These are phyloP conservation scores for Anneissia japonica DNA, from an alignment of 35 echinoderm and acorn worm genomes.

Conservation along the genomic window DNA sequence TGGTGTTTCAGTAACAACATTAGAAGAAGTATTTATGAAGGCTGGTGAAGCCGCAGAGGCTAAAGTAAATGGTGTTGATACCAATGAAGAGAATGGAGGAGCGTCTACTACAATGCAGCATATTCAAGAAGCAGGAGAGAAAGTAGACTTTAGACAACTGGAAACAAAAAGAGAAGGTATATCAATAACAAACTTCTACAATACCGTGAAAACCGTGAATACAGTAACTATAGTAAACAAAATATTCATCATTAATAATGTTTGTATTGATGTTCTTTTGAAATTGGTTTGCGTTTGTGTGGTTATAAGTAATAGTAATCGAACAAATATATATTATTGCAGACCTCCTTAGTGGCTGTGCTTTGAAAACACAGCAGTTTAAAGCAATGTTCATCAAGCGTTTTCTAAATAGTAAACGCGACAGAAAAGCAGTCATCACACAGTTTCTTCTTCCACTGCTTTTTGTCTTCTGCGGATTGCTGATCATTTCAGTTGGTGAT, in stretches of 20 bases:
- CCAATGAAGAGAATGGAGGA: not conserved
- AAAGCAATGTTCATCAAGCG: slow-evolving; percentile 88
- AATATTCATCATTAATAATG: no score
- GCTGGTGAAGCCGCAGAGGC: slow-evolving; percentile 73
- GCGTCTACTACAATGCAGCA: slow-evolving; percentile 12
- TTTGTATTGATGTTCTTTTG: no score
- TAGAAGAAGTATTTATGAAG: slow-evolving; percentile 99
- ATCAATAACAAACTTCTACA: no score
- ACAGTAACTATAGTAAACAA: no score
- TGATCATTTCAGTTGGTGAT: slow-evolving; percentile 33
- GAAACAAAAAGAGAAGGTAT: not conserved
- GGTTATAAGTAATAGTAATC: no score
- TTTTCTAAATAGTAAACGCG: slow-evolving; percentile 55
- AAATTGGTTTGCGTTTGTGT: no score
- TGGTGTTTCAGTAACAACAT: slow-evolving; percentile 89
- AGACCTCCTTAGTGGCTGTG: slow-evolving; percentile 51
- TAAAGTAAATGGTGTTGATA: slow-evolving; percentile 8
- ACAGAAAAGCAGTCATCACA: slow-evolving; percentile 67
- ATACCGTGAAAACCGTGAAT: no score
- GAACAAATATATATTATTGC: no score
- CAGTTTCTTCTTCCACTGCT: slow-evolving; percentile 79
- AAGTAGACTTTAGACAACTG: not conserved
- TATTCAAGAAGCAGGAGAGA: not conserved
- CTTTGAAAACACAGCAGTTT: slow-evolving; percentile 70
- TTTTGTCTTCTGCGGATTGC: slow-evolving; percentile 67